Evolutionary conservation across 2,113 vertebrate genomes (phyloP).

Genomic region (Mustela lutreola): DNA sequence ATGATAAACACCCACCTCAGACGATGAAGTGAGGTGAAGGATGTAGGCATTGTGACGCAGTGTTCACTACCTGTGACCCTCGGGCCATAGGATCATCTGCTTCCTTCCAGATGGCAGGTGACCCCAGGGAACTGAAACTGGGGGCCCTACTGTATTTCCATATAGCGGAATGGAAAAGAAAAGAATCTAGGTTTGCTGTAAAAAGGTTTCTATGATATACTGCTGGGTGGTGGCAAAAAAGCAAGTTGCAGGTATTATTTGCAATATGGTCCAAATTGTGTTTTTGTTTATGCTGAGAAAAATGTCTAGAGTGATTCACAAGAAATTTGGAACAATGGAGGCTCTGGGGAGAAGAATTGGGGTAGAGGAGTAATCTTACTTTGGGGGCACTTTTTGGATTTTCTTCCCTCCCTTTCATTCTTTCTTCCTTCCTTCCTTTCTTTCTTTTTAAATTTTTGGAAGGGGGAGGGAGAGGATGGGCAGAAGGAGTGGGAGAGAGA

Average conservation of each 20-base stretch:
- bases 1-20: not conserved
- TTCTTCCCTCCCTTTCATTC: not conserved
- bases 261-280: not conserved
- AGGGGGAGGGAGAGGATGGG: not conserved
- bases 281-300: conserved; percentile 18
- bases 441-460: not conserved
- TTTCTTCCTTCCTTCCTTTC: no score
- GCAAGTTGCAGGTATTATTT: not conserved
- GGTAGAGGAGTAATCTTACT: not conserved
- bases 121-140: not conserved
- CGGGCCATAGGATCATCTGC: not conserved
- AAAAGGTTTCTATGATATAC: not conserved
- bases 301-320: not conserved
- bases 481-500: not conserved
- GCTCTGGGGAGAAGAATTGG: not conserved
- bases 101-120: not conserved
- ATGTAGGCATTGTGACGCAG: not conserved
- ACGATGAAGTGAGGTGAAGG: not conserved
- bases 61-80: not conserved
- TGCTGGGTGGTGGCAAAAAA: not conserved
- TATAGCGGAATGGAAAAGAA: not conserved
- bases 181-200: not conserved
- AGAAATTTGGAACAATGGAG: not conserved
- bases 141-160: not conserved
- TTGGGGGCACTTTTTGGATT: not conserved